A percentile compares a stretch with the other conserved stretches of the same genome.
These are phyloP conservation scores for Sebastes matsubarae DNA, from an alignment of 2,797 vertebrate genomes.

Conservation along the genomic window DNA sequence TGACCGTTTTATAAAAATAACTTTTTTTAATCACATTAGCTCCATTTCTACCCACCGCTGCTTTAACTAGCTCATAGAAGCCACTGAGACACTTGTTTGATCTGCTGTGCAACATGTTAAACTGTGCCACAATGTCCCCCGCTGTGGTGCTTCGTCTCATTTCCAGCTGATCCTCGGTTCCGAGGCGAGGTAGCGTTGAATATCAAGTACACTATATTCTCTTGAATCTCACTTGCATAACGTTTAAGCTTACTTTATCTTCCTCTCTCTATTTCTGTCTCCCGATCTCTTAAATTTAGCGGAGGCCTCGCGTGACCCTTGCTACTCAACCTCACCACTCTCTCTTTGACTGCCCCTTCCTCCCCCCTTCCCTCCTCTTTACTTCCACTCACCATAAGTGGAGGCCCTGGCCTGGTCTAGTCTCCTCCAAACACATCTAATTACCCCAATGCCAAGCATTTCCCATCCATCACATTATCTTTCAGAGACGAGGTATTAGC, in stretches of 20 bases:
- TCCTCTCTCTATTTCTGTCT: constrained; percentile 6
- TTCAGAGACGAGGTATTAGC: constrained; percentile 87
- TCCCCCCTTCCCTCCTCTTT: constrained; percentile 28
- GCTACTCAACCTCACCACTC: constrained; percentile 36
- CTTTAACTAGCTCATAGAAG: background rate
- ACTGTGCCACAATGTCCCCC: background rate
- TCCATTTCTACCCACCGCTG: no score
- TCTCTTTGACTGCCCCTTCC: constrained; percentile 27
- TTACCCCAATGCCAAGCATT: constrained; percentile 87
- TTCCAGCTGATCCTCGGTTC: background rate
- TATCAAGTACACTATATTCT: background rate
- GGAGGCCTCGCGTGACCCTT: constrained; percentile 42
- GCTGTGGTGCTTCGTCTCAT: background rate
- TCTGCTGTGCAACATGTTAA: background rate
- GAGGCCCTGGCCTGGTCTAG: constrained; percentile 68
- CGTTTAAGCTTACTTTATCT: background rate
- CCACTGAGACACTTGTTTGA: constrained; percentile 2
- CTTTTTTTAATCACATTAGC: no score
- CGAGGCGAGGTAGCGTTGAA: background rate
- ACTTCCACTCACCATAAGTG: constrained; percentile 72
- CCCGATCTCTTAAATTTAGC: constrained; percentile 36
- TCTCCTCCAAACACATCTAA: constrained; percentile 84
- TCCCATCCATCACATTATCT: constrained; percentile 89
- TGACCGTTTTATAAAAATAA: no score
- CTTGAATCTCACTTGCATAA: background rate